Percentiles rank a stretch among this genome's conserved stretches.
phyloP scores from a whole-genome alignment of 2,888 invertebrate species.

The Bombylius major region DNA sequence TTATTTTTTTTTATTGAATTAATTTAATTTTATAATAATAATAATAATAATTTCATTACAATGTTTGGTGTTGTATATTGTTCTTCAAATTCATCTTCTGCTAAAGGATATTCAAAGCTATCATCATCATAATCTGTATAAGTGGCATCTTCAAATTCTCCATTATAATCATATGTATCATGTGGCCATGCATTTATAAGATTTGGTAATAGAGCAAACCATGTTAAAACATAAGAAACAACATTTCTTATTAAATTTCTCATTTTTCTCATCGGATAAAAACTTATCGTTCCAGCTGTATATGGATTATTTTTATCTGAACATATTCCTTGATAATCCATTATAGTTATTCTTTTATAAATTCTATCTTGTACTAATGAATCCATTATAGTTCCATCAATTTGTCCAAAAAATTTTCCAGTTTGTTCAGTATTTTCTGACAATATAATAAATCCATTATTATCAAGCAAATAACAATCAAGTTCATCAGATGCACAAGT shows the following conservation, averaged over 20 bases:
- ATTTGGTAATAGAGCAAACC: slow-evolving; percentile 30
- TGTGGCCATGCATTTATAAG: slow-evolving; percentile 33
- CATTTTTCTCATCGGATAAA: slow-evolving; percentile 12
- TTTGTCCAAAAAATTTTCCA: slow-evolving; percentile 86
- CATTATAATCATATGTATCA: slow-evolving; percentile 31
- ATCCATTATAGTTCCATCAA: slow-evolving; percentile 90
- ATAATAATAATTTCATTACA: slow-evolving; percentile 18
- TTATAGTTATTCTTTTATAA: slow-evolving; percentile 74
- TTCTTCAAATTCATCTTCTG: slow-evolving; percentile 12
- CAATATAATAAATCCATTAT: slow-evolving; percentile 86
- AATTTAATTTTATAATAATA: not conserved
- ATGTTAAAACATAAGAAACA: slow-evolving; percentile 27
- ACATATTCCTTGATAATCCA: slow-evolving; percentile 83
- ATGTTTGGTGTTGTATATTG: slow-evolving; percentile 31
- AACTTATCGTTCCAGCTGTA: slow-evolving; percentile 24
- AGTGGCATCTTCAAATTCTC: slow-evolving; percentile 31
- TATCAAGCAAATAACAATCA: slow-evolving; percentile 87
- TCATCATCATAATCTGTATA: slow-evolving; percentile 34
- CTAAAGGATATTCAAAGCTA: slow-evolving; percentile 29
- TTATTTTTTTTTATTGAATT: not conserved
- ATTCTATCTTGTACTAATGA: slow-evolving; percentile 81
- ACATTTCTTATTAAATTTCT: slow-evolving; percentile 23
- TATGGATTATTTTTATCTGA: slow-evolving; percentile 49
- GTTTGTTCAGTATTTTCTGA: slow-evolving; percentile 78
- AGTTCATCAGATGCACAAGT: slow-evolving; percentile 77